These are phyloP conservation scores for Phenganax stokvisi DNA, from an alignment of 92 coral and sea anemone species.

Conservation along the genomic window DNA sequence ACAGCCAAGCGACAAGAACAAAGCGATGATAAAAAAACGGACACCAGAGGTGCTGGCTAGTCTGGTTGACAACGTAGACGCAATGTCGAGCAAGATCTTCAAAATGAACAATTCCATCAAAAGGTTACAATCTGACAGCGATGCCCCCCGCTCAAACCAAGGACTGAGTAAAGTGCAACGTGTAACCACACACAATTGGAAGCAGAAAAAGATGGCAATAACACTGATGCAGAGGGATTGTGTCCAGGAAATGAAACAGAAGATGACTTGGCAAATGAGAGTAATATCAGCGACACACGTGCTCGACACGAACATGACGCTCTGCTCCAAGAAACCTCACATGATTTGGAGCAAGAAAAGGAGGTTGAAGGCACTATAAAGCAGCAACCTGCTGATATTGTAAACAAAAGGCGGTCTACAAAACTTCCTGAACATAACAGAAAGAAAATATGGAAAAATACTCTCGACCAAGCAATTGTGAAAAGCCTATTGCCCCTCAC, in stretches of 20 bases:
- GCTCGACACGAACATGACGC: constrained; percentile 34
- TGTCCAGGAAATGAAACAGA: background rate
- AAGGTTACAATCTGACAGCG: background rate
- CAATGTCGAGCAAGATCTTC: background rate
- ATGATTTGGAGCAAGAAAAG: constrained; percentile 23
- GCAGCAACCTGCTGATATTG: constrained; percentile 30
- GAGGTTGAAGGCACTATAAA: background rate
- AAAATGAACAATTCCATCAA: constrained; percentile 7
- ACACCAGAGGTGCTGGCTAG: background rate
- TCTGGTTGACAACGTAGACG: background rate
- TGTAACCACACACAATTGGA: background rate
- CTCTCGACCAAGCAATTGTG: background rate
- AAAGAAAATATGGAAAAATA: constrained; percentile 22
- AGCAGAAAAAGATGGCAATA: background rate
- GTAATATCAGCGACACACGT: constrained; percentile 7
- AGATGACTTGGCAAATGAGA: constrained; percentile 17
- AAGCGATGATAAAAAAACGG: background rate
- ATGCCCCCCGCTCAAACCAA: background rate
- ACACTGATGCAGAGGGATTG: background rate
- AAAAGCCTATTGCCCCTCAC: constrained; percentile 12
- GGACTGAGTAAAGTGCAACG: background rate
- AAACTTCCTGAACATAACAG: constrained; percentile 10
- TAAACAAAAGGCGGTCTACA: constrained; percentile 3
- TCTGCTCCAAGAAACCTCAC: background rate
- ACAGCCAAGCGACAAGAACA: background rate